Percentiles rank a stretch among this genome's conserved stretches.
phyloP scores from a whole-genome alignment of 2,113 vertebrate species.

The Malurus elegans region DNA sequence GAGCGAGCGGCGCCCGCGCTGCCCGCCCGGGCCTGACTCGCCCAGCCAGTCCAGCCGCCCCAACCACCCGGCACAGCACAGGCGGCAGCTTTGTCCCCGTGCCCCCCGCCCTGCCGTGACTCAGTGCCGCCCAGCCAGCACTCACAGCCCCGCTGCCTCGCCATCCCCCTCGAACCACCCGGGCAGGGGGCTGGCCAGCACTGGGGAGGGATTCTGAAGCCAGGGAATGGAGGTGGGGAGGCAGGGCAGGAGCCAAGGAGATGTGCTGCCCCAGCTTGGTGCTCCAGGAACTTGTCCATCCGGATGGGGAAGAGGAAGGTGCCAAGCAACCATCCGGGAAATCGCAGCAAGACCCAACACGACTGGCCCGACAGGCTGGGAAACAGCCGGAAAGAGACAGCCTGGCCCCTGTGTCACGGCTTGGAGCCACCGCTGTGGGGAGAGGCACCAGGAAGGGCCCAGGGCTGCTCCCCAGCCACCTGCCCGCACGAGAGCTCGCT shows the following conservation, averaged over 20 bases:
- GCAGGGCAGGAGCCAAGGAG: background rate
- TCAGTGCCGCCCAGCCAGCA: background rate
- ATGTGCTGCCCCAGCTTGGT: background rate
- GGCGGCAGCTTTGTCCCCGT: background rate
- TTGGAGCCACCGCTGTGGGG: background rate
- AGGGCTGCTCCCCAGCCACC: background rate
- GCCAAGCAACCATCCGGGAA: constrained; percentile 61
- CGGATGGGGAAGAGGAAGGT: constrained; percentile 37
- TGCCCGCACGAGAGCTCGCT: background rate
- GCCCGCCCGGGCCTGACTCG: background rate
- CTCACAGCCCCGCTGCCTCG: rapidly evolving
- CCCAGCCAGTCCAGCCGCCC: constrained; percentile 23
- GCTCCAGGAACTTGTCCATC: constrained; percentile 50
- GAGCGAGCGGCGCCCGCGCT: background rate
- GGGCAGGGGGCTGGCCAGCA: background rate
- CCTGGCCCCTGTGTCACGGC: background rate
- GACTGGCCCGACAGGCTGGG: constrained; percentile 55
- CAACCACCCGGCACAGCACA: background rate
- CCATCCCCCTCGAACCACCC: background rate
- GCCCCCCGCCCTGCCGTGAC: background rate
- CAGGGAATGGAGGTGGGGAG: rapidly evolving
- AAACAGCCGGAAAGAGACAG: constrained; percentile 53
- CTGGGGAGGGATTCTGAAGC: background rate
- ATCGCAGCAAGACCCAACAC: constrained; percentile 4
- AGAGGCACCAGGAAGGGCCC: constrained; percentile 35